These are phyloP conservation scores for Otolemur garnettii DNA, from an alignment of 2,113 vertebrate genomes.

Conservation along the genomic window DNA sequence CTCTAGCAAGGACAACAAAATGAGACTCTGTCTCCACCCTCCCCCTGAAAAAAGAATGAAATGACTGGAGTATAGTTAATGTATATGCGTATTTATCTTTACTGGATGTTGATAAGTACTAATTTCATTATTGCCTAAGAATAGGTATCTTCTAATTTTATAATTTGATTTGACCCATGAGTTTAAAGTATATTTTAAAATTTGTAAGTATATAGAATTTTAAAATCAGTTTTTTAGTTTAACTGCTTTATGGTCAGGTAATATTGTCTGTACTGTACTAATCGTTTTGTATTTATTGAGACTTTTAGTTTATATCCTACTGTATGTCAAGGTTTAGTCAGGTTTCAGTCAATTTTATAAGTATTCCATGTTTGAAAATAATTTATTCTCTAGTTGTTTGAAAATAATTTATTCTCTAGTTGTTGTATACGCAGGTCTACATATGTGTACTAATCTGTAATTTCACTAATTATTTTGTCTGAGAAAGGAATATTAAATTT, in stretches of 20 bases:
- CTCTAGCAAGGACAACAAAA: too few relatives aligned
- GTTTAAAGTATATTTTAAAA: not conserved
- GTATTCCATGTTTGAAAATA: conserved; percentile 2
- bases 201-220: not conserved
- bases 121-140: conserved; percentile 18
- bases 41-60: not conserved
- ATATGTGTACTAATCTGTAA: not conserved
- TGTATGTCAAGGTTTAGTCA: not conserved
- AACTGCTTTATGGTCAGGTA: not conserved
- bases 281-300: conserved; percentile 1
- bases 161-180: not conserved
- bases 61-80: not conserved
- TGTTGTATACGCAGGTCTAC: not conserved
- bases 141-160: not conserved
- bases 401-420: conserved; percentile 37
- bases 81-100: not conserved
- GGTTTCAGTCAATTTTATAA: conserved; percentile 26
- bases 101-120: not conserved
- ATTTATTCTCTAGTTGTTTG: conserved; percentile 9
- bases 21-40: too few relatives aligned
- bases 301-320: not conserved
- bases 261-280: not conserved
- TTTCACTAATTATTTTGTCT: conserved; percentile 17
- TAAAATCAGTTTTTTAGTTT: not conserved
- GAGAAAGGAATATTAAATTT: not conserved